Base-by-base conservation (phyloP, 2,888 invertebrate genomes). In the Agonopterix subpropinquella region DNA sequence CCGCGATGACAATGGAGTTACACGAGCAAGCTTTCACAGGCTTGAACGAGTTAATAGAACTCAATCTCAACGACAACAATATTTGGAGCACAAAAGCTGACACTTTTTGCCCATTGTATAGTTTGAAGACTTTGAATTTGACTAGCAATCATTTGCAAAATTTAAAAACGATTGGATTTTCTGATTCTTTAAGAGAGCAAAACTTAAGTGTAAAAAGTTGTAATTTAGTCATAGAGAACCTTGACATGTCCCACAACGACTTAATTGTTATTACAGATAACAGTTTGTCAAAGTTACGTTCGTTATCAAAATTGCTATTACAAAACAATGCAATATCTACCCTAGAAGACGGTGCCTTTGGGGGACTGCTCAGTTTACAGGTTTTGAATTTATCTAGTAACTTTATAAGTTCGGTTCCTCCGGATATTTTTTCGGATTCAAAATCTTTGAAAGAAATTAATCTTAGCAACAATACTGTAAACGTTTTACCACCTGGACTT, bases 331-430 rank as follows among this genome's bases (percentile, higher is more conserved):
- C 91, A 44, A 90, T 96, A 59, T 92, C 92, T 50, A 91, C 92
- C 42, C 80, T 95, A 52, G 93, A 92, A 58, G 94, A 94, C 70
- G 90, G 92, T 59, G 92, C 95, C 53, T 91, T 96, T 58, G 89
- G 89, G 53, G 94, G 94, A 55, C 83, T 96, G 57, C 81, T 88
- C 50, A 89, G 91, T 54, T 79, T 96, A 58, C 91, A 91, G 67
- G 89, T 92, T 58, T 81, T 96, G 43, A 95, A 96, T 81, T 77
- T 96, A 65, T 94, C 95, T 10, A 93, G 93, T 80, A 96, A 96
- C 78, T 91, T 91, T 68, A 85, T 96, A 59, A 92, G 91, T 46
- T 91, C 92, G 8, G 81, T 96, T 55, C 94, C 96, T 4, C 92
- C 93, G 15, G 93, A 93, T 64, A 67, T 95, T 47, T 94, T 96